These are phyloP conservation scores for Petroica traversi DNA, from an alignment of 2,113 vertebrate species.

Conservation along the genomic window DNA sequence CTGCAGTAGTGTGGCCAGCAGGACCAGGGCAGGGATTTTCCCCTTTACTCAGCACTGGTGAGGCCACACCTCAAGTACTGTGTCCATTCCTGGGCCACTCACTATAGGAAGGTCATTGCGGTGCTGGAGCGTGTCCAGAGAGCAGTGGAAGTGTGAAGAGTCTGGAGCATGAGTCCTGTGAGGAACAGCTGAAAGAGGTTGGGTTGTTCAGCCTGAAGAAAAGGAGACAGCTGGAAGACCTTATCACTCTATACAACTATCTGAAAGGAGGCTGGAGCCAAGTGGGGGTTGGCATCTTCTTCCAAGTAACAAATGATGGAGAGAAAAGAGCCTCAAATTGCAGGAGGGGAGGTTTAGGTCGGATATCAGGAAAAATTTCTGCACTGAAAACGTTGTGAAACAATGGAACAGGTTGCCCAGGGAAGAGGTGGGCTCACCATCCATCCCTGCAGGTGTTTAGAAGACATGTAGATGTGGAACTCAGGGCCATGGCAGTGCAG, in stretches of 20 bases:
- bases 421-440: background rate
- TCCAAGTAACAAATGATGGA: background rate
- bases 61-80: accelerated
- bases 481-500: background rate
- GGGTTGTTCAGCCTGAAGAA: background rate
- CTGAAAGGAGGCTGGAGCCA: background rate
- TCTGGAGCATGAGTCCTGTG: background rate
- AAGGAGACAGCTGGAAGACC: background rate
- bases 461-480: too few relatives aligned
- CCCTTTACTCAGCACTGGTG: background rate
- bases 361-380: background rate
- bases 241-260: background rate
- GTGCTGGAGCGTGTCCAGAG: background rate
- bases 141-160: accelerated
- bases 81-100: background rate
- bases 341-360: background rate
- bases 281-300: background rate
- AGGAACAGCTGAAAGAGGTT: background rate
- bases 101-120: too few relatives aligned
- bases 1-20: background rate
- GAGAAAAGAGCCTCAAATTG: background rate
- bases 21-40: background rate
- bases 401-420: background rate
- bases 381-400: background rate
- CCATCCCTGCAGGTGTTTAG: background rate